Base-by-base conservation (phyloP, 2,113 vertebrate species). In the Calidris pugnax region DNA sequence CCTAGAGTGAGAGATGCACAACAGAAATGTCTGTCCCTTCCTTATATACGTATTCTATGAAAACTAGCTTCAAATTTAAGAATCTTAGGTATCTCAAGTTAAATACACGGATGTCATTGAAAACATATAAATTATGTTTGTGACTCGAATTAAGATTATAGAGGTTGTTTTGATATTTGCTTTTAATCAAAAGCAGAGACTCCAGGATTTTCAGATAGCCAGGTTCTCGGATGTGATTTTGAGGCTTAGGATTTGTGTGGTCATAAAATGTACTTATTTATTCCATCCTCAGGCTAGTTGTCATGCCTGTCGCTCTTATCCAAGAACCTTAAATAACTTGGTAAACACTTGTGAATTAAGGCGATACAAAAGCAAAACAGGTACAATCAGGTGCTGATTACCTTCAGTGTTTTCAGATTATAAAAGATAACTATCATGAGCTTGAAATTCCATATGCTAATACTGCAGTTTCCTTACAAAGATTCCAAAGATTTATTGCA, bases 401-500 rank as follows among this genome's bases (percentile, higher is more conserved):
- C 89, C 81, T 51, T 76, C 84, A 69, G 39, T 51, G 6, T 53
- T 91, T 92, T 55, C 72, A 79, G 68, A 19, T 92, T 50, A 39
- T 59, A 23, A 47, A 24, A 85, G 77, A 82, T n/a, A 64, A 37
- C 62, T 50, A 2, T 35, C n/a, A n/a, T 59, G 76, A 79, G 41
- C 66, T 47, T 93, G 83, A 91, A 97, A 87, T 97, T 95, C 74
- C 43, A 8, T 76, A 11, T 21, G 77, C 56, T 89, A 79, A 78
- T 93, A 71, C 55, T 82, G 35, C 57, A 87, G 83, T 85, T 90
- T 64, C 57, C 47, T 94, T 87, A 89, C 66, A 93, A 80, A 95
- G 97, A 93, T 74, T 90, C 45, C 28, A 68, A 30, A 88, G 87
- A 82, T 94, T 88, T 95, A 96, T 74, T 93, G 57, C 30, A 32